Base-by-base conservation (phyloP, 2,113 vertebrate genomes). In the Chloroceryle aenea region DNA sequence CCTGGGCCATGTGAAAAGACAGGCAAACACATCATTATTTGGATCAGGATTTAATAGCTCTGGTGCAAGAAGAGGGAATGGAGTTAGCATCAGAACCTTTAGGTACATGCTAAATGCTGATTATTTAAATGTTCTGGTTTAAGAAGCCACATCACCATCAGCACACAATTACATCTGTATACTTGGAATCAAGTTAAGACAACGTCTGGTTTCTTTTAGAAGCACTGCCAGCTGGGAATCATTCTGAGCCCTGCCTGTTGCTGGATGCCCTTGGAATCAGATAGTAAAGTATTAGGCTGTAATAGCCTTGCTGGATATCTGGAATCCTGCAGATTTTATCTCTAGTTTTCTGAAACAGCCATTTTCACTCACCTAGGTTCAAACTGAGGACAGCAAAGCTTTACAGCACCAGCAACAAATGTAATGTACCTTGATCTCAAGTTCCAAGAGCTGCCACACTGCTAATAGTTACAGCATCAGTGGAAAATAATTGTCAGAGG, bases 291-390 rank as follows among this genome's bases (percentile, higher is more conserved):
- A 76, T 69, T 79, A 66, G 29, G 10, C 50, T 81, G 32, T 83
- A 90, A 90, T 67, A 90, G 73, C 77, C 34, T 89, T 92, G 34
- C 71, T 90, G 73, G 92, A 52, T 92, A 89, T 72, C 77, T 95
- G 94, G 80, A 89, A 87, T 85, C 78, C 87, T 90, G 85, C 63
- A 94, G 87, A 96, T 89, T 85, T 32, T 87, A 79, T 89, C 86
- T 96, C 76, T 79, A 63, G n/a, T 73, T 90, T 87, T 96, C 89
- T 91, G 66, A 82, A 96, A 96, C 45, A 89, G 45, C 7, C 48
- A 90, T 95, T 97, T 94, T 61, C 16, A 3, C 53, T 95, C 83
- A 95, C 85, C 85, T 93, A 66, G 53, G 86, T 97, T 96, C 92
- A 95, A 96, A 96, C 16, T n/a, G 69, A 95, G 90, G 95, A 89